Percentiles rank a stretch among this genome's conserved stretches.
Evolutionary conservation across 2,113 vertebrate species (phyloP).

Genomic region (Malurus alboscapulatus): DNA sequence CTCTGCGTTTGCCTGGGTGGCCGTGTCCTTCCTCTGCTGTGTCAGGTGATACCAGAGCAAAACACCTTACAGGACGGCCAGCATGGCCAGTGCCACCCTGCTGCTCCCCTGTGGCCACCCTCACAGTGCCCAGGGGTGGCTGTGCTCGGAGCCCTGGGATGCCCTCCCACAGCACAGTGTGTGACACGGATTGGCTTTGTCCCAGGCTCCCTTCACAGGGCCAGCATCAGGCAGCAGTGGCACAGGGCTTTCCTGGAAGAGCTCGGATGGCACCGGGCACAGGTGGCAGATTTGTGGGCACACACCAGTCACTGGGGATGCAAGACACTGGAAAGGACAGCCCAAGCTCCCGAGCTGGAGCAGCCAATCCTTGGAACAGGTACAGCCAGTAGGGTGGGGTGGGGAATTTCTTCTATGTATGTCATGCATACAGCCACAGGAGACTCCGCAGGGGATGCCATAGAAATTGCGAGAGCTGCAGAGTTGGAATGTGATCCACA

Average conservation of each 20-base stretch:
- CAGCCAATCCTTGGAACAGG: not conserved
- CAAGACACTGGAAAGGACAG: not conserved
- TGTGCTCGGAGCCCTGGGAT: not conserved
- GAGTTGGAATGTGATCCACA: not conserved
- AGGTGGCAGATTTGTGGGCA: not conserved
- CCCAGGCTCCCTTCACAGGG: not conserved
- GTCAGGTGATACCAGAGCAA: not conserved
- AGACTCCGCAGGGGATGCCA: not conserved
- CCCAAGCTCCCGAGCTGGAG: not conserved
- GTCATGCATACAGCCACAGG: not conserved
- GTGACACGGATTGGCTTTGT: rapidly evolving
- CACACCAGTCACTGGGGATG: not conserved
- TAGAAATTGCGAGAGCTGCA: not conserved
- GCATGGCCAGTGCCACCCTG: not conserved
- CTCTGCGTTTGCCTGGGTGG: not conserved
- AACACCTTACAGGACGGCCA: not conserved
- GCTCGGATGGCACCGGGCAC: not conserved
- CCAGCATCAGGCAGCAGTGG: rapidly evolving
- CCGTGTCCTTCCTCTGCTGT: not conserved
- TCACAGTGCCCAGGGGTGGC: not conserved
- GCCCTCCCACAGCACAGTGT: not conserved
- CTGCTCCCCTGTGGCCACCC: not conserved
- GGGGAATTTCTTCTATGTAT: not conserved
- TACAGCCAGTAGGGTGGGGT: not conserved
- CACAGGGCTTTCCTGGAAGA: not conserved